Conservation (phyloP, 2,888 invertebrate species). For the Pterostichus madidus region DNA sequence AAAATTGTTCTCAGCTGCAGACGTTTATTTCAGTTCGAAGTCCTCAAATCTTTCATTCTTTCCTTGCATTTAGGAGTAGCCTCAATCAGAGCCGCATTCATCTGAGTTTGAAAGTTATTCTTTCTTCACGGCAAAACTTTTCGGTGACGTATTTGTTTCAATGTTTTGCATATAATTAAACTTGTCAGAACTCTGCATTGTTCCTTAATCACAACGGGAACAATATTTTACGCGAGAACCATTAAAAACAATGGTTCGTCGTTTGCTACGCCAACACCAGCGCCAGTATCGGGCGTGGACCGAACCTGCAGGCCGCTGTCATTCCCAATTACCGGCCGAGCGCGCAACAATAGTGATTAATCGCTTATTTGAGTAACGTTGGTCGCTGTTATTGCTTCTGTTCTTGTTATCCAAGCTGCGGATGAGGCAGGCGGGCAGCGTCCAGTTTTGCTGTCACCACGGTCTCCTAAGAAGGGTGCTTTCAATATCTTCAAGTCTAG, state of each 20-base stretch:
- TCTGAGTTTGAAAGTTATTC: slow-evolving; percentile 41
- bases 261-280: not conserved
- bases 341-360: slow-evolving; percentile 68
- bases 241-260: slow-evolving; percentile 50
- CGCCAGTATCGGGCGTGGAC: slow-evolving; percentile 18
- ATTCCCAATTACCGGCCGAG: slow-evolving; percentile 62
- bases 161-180: slow-evolving; percentile 62
- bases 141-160: slow-evolving; percentile 51
- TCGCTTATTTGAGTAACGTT: slow-evolving; percentile 67
- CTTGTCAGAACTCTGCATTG: slow-evolving; percentile 62
- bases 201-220: slow-evolving; percentile 58
- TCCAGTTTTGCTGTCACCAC: slow-evolving; percentile 6
- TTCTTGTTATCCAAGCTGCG: slow-evolving; percentile 48
- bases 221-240: slow-evolving; percentile 51
- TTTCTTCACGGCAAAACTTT: slow-evolving; percentile 40
- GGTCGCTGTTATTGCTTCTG: slow-evolving; percentile 60
- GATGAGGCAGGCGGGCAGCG: not conserved
- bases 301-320: slow-evolving; percentile 60
- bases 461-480: slow-evolving; percentile 1
- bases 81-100: slow-evolving; percentile 40
- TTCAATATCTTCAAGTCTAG: slow-evolving; percentile 22
- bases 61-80: not conserved
- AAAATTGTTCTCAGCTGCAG: no score
- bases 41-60: no score
- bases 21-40: no score